Percentiles rank a stretch among this genome's conserved stretches.
Evolutionary conservation across 2,797 vertebrate genomes (phyloP).

Genomic region (Sebastes hubbsi): DNA sequence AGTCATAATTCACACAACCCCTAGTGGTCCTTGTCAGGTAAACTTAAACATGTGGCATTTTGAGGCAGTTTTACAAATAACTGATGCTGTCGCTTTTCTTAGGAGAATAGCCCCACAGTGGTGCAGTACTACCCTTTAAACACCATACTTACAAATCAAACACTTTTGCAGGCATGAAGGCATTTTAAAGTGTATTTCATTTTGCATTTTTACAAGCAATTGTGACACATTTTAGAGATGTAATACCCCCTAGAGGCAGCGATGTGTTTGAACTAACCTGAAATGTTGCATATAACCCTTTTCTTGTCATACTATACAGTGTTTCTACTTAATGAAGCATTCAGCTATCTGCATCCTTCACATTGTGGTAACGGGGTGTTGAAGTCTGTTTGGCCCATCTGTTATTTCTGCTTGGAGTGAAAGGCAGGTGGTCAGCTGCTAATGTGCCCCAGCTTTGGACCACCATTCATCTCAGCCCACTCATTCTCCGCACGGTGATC

Average conservation of each 20-base stretch:
- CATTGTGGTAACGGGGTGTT: constrained; percentile 3
- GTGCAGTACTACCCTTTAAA: no score
- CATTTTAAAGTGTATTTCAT: neutral
- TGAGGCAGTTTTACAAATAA: neutral
- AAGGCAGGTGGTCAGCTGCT: constrained; percentile 76
- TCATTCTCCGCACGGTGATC: constrained; percentile 67
- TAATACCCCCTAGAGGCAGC: neutral
- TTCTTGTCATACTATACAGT: neutral
- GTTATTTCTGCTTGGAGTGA: constrained; percentile 52
- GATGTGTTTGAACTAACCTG: neutral
- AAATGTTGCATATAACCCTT: neutral
- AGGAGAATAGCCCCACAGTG: neutral
- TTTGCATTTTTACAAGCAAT: neutral
- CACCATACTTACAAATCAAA: neutral
- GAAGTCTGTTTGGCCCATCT: constrained; percentile 54
- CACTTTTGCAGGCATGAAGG: neutral
- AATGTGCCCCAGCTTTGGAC: constrained; percentile 58
- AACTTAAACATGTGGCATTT: neutral
- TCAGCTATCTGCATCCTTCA: constrained; percentile 10
- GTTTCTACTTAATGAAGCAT: constrained; percentile 6
- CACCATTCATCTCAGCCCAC: constrained; percentile 57
- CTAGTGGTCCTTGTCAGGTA: neutral
- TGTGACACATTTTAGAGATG: neutral
- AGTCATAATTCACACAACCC: neutral
- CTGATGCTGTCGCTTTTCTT: neutral